Base-by-base conservation (phyloP, 2,888 invertebrate species). In the Drosophila melanosoma region DNA sequence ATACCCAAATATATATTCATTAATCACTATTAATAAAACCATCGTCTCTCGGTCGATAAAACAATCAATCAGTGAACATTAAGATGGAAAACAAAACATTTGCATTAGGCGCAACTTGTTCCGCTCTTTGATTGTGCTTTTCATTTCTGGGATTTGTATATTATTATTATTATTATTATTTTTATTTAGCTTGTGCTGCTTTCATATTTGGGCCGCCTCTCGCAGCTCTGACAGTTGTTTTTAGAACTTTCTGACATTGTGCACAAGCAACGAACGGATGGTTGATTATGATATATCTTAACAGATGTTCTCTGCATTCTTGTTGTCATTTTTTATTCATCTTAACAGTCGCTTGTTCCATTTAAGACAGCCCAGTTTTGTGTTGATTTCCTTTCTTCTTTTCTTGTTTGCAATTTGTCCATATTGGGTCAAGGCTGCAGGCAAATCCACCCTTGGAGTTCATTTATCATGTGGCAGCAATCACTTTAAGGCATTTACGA, bases 201-300 rank as follows among this genome's bases (percentile, higher is more conserved):
- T 48, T 61, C 29, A 60, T 35, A 33, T 36, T 33, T 54, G 23
- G 23, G 52, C 33, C 57, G 40, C 53, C 42, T 57, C 60, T 58
- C 54, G 69, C 52, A 45, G 65, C 66, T 69, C 80, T 58, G 80
- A 89, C 81, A 83, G 70, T 88, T 90, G 88, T 86, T 89, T 85
- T 87, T 86, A 78, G 90, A 85, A 78, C 78, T 69, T 79, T 87
- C 85, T 82, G 84, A 85, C 85, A 85, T 71, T 71, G 69, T 73
- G 65, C 32, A 64, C 56, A 84, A 82, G 62, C 56, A 84, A 82
- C 80, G 76, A 84, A 82, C 80, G 76, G 72, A 72, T 89, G 81
- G 77, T 33, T 84, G 76, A 54, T 56, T 68, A 87, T 87, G 89
- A 90, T 89, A 74, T 84, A 87, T 90, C 69, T 71, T 26, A 82